Percentiles rank a stretch among this genome's conserved stretches.
These are phyloP conservation scores for Drosophila bunnanda DNA, from an alignment of 2,888 invertebrate species.

Conservation along the genomic window DNA sequence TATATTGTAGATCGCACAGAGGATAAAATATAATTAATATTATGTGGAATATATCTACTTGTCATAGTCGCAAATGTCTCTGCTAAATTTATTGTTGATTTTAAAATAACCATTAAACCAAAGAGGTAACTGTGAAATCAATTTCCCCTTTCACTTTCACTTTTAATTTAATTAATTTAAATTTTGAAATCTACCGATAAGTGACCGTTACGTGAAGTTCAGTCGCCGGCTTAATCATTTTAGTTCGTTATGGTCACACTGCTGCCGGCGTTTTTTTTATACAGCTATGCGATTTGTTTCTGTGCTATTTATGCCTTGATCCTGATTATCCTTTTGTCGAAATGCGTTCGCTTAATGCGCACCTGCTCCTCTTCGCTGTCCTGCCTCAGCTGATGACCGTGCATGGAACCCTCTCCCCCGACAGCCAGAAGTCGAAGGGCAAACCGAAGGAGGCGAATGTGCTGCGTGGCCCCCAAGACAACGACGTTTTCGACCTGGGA, in stretches of 20 bases:
- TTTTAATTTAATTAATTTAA: background rate
- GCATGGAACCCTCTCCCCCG: conserved; percentile 74
- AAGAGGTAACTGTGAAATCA: background rate
- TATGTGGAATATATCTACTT: background rate
- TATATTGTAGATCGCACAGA: background rate
- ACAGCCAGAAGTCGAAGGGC: conserved; percentile 69
- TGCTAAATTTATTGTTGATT: background rate
- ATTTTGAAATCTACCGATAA: background rate
- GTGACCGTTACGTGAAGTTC: background rate
- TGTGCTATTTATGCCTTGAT: conserved; percentile 35
- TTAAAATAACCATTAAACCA: background rate
- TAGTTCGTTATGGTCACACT: conserved; percentile 26
- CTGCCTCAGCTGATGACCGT: conserved; percentile 50
- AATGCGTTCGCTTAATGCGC: conserved; percentile 45
- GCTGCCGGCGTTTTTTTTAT: conserved; percentile 34
- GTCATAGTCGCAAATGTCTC: background rate
- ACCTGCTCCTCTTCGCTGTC: conserved; percentile 33
- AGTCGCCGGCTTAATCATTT: background rate
- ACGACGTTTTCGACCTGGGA: conserved; percentile 89
- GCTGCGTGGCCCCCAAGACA: conserved; percentile 86
- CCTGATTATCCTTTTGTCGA: conserved; percentile 26
- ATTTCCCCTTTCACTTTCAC: no score
- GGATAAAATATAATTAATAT: background rate
- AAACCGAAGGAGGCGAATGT: conserved; percentile 74
- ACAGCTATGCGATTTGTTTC: conserved; percentile 31